A percentile compares a stretch with the other conserved stretches of the same genome.
Conservation (phyloP, 2,113 vertebrate species). For the Mastomys natalensis region DNA sequence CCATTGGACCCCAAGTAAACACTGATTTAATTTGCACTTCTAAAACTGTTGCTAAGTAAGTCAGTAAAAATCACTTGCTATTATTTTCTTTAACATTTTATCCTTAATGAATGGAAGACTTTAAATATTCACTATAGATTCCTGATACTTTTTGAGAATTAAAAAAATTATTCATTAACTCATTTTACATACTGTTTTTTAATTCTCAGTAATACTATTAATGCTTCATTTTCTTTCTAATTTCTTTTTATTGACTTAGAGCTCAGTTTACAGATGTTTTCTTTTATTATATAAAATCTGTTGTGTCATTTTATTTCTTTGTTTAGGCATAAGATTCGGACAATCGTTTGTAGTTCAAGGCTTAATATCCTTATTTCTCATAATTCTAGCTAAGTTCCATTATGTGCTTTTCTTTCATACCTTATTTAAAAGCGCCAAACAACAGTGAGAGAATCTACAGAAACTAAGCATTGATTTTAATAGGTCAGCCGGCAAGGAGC, state of each 20-base stretch:
- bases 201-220: neutral
- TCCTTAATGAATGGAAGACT: neutral
- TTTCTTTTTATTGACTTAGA: neutral
- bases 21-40: constrained; percentile 13
- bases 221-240: constrained; percentile 22
- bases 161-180: neutral
- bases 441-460: neutral
- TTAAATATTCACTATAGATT: neutral
- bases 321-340: neutral
- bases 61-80: neutral
- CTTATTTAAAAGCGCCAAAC: neutral
- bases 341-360: neutral
- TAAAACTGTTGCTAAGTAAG: neutral
- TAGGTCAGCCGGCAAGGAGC: neutral
- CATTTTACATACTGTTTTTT: neutral
- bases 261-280: neutral
- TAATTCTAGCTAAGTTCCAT: neutral
- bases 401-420: constrained; percentile 1
- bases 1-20: neutral
- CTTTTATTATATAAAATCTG: neutral
- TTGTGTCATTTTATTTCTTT: neutral
- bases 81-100: neutral
- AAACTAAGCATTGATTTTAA: neutral
- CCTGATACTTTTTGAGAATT: neutral
- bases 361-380: constrained; percentile 18